phyloP scores from a whole-genome alignment of 2,113 vertebrate species.

The Archilochus colubris region DNA sequence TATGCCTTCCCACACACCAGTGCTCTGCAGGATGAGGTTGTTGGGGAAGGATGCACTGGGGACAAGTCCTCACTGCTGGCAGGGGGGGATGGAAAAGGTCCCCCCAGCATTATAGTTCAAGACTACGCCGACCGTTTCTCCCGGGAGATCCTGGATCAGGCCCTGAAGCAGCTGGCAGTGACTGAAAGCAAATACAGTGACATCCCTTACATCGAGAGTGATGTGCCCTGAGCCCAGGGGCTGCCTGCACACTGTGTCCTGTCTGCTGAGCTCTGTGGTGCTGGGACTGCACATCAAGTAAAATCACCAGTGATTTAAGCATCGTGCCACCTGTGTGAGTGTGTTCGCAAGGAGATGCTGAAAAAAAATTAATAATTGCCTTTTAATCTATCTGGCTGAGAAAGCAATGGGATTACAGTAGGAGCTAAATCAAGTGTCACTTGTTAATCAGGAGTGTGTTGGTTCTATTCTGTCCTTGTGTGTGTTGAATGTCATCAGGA shows the following conservation, averaged over 20 bases:
- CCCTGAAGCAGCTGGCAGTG: constrained; percentile 89
- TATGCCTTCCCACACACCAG: constrained; percentile 73
- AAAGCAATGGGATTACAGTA: neutral
- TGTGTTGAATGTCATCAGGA: neutral
- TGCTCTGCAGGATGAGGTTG: constrained; percentile 66
- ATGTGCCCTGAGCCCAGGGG: constrained; percentile 80
- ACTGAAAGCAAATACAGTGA: constrained; percentile 89
- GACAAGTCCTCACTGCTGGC: constrained; percentile 77
- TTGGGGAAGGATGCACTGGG: constrained; percentile 12
- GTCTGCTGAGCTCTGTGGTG: neutral
- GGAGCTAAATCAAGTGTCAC: neutral
- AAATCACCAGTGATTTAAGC: neutral
- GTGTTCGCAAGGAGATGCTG: neutral
- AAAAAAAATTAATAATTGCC: neutral
- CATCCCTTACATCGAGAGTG: constrained; percentile 95
- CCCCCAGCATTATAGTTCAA: constrained; percentile 70
- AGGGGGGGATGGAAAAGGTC: constrained; percentile 30
- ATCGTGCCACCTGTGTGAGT: neutral
- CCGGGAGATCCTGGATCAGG: constrained; percentile 86
- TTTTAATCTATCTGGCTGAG: neutral
- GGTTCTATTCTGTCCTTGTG: neutral
- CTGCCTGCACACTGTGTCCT: neutral
- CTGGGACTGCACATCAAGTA: constrained; percentile 20
- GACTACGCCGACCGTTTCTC: constrained; percentile 91
- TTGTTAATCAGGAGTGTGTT: neutral